Evolutionary conservation across 2,888 invertebrate species (phyloP), one percentile per base, ranked within the genome.

Genomic region (Pediacus dermestoides): DNA sequence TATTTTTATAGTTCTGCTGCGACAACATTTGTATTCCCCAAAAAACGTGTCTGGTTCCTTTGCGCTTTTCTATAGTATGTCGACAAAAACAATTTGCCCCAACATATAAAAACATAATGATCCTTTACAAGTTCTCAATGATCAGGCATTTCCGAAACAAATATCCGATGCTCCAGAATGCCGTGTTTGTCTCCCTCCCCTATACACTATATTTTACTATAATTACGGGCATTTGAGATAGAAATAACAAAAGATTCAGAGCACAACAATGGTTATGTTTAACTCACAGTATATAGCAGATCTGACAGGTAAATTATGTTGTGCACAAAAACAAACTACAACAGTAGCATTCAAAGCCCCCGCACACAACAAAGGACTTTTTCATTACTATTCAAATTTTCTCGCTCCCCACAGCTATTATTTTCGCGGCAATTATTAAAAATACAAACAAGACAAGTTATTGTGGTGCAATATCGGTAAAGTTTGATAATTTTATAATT

Each of bases 291-390:
- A 26, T 4, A 42, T 43, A 25, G 32, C 33, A 40, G 39, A 39
- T 44, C 40, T 40, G 44, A 40, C 40, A 44, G 44, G 37, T 44
- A 44, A 44, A 40, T 44, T 44, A 44, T 40, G 40, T 37, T 28
- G 15, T 6, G 30, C 31, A 35, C 39, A 39, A 43, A 43, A 35
- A 39, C 34, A 43, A n/a, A n/a, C n/a, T n/a, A 32, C 34, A 28
- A 42, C 16, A 34, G 37, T 30, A 34, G 38, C 38, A 42, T 42
- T 30, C 39, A 44, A 37, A 34, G 34, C 41, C 14, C 21, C 8
- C 11, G 23, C 10, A n/a, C n/a, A n/a, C 23, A 44, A 44, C 39
- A 40, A 44, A 44, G 34, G 39, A 33, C 39, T 44, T 44, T 44
- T 34, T 39, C 35, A 44, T 39, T 44, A 39, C 35, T 36, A 38